These are phyloP conservation scores for Hypsopygia costalis DNA, from an alignment of 2,888 invertebrate species.

Conservation along the genomic window DNA sequence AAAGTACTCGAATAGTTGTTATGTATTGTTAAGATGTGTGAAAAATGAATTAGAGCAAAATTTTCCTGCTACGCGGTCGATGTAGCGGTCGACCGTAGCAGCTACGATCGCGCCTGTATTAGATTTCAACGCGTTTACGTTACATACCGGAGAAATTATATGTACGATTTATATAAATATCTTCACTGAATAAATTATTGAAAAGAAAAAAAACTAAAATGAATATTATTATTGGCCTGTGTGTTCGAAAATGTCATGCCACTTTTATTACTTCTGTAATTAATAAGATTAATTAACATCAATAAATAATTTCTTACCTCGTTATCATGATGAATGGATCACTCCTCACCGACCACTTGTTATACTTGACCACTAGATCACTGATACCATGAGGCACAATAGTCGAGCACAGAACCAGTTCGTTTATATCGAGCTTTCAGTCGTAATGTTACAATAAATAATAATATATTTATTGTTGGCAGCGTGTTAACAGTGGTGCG, in stretches of 20 bases:
- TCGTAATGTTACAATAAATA: slow-evolving; percentile 17
- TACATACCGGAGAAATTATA: not conserved
- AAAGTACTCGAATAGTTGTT: too few species aligned
- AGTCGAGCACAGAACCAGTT: slow-evolving; percentile 38
- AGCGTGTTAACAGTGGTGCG: slow-evolving; percentile 52
- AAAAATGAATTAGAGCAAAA: too few species aligned
- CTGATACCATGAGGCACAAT: slow-evolving; percentile 52
- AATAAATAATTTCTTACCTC: slow-evolving; percentile 35
- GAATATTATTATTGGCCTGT: too few species aligned
- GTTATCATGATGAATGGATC: slow-evolving; percentile 42
- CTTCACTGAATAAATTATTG: too few species aligned
- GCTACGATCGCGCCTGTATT: slow-evolving; percentile 26
- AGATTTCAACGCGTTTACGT: slow-evolving; percentile 27
- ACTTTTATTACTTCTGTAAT: too few species aligned
- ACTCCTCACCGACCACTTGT: slow-evolving; percentile 42
- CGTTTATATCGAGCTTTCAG: slow-evolving; percentile 24
- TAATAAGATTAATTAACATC: too few species aligned
- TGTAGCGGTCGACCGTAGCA: slow-evolving; percentile 26
- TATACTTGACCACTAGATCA: slow-evolving; percentile 46
- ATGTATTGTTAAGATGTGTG: too few species aligned
- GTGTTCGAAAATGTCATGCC: too few species aligned
- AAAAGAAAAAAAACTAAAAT: too few species aligned
- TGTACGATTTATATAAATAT: too few species aligned
- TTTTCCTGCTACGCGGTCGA: slow-evolving; percentile 19
- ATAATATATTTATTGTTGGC: slow-evolving; percentile 7